Base-by-base conservation (phyloP, 1,140 invertebrate species). In the Sycobia sp. region DNA sequence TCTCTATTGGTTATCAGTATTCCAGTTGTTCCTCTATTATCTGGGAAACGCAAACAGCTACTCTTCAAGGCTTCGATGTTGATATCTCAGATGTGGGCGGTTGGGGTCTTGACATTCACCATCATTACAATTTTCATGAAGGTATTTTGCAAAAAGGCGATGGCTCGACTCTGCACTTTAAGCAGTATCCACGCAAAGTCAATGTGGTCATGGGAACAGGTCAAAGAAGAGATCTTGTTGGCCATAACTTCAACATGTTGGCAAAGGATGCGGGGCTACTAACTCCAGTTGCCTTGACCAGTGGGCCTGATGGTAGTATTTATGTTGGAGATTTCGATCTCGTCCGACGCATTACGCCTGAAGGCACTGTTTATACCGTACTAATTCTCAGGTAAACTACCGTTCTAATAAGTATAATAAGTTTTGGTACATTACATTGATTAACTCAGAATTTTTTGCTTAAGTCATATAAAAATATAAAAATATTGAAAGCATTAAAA, bases 301-400 rank as follows among this genome's bases (percentile, higher is more conserved):
- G 92, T 23, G 96, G 95, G 18, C 91, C 95, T 7, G 97, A 99
- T 84, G 97, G 97, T 13, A 95, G 92, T 66, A 85, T 99, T 20
- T 99, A 97, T 77, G 93, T 99, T 9, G 97, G 95, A 1, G 97
- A 99, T 79, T 97, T 96, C 75, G 98, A 99, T 84, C 86, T 97
- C 36, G 92, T 99, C 25, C 85, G 97, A 32, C 86, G 95, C 71
- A 91, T 99, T 43, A 95, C 92, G 20, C 93, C 96, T 2, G 91
- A 95, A 73, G 94, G 94, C 73, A 89, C 89, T 71, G 93, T 98
- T 22, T 93, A 91, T 68, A 98, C 95, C 41, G 91, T 98, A 22
- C 82, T 98, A n/a, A 90, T 96, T 76, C 84, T 98, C 65, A 92
- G 91, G 93, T 94, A 84, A 7, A 32, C 41, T 20, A 13, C 41